Base-by-base conservation (phyloP, 2,888 invertebrate genomes). In the Euspilapteryx auroguttella region DNA sequence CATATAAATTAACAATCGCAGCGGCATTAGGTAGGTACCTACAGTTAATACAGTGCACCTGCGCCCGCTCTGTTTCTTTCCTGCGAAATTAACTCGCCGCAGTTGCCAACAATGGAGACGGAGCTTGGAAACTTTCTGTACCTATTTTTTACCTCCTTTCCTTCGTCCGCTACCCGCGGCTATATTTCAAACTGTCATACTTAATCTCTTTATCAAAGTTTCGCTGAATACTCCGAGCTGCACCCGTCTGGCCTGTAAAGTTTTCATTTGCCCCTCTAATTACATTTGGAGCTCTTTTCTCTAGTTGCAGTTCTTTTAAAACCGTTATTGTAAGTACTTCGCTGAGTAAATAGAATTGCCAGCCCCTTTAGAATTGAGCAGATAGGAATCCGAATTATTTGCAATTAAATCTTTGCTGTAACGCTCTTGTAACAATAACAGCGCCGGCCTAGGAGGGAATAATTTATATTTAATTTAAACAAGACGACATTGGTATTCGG, bases 401-500 rank as follows among this genome's bases (percentile, higher is more conserved):
- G n/a, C n/a, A n/a, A n/a, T n/a, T n/a, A n/a, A n/a, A n/a, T n/a
- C n/a, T n/a, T n/a, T n/a, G n/a, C n/a, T n/a, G n/a, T n/a, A n/a
- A n/a, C 50, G 53, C 56, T 55, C 53, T 62, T 62, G 55, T 62
- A 61, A 34, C 36, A 34, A 38, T 38, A 65, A 61, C 59, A 64
- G 56, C 61, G 52, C 55, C 54, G 63, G 61, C 64, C 66, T 65
- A 65, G 68, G 58, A 64, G 65, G 56, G 66, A 68, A 73, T 75
- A 75, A 75, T 75, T 75, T 75, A 75, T 73, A 73, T 71, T 73
- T 73, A 73, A 73, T 73, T 73, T 73, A 73, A 73, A 71, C 71
- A 73, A 73, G 73, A 73, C 71, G 71, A 73, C 73, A 73, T 73
- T 68, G 73, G 71, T 71, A 73, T 73, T 73, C 73, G 69, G 61